Evolutionary conservation across 1,140 invertebrate genomes (phyloP).

Genomic region (Dendrolimus kikuchii): DNA sequence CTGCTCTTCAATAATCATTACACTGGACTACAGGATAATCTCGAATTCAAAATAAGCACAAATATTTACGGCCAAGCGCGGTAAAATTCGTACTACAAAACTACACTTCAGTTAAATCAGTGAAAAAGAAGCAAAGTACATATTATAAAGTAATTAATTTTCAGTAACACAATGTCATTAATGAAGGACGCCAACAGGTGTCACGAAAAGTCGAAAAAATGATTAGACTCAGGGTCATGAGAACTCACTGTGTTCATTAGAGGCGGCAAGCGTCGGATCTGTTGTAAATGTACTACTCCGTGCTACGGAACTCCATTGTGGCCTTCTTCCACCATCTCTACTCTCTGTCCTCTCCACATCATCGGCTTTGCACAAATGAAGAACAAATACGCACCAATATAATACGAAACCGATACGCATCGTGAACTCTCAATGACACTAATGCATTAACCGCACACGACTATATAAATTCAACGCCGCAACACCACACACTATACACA

Average conservation of each 20-base stretch:
- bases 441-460: constrained; percentile 41
- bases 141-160: too few species aligned
- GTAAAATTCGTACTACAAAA: too few species aligned
- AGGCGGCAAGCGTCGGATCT: constrained; percentile 43
- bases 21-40: too few species aligned
- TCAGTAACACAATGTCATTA: background rate
- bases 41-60: too few species aligned
- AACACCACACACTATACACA: constrained; percentile 52
- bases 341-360: constrained; percentile 60
- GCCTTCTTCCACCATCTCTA: constrained; percentile 45
- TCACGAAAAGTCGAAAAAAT: constrained; percentile 27
- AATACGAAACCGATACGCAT: constrained; percentile 68
- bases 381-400: constrained; percentile 66
- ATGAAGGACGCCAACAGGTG: constrained; percentile 50
- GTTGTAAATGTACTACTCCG: constrained; percentile 47
- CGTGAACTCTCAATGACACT: constrained; percentile 61
- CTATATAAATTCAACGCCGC: constrained; percentile 40
- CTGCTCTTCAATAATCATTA: too few species aligned
- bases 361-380: constrained; percentile 61
- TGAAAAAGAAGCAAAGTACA: too few species aligned
- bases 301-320: constrained; percentile 50
- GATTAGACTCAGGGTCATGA: constrained; percentile 24
- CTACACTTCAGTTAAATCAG: too few species aligned
- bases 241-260: constrained; percentile 62
- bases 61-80: too few species aligned